phyloP scores from a whole-genome alignment of 2,113 vertebrate species.

The Capreolus pygargus region DNA sequence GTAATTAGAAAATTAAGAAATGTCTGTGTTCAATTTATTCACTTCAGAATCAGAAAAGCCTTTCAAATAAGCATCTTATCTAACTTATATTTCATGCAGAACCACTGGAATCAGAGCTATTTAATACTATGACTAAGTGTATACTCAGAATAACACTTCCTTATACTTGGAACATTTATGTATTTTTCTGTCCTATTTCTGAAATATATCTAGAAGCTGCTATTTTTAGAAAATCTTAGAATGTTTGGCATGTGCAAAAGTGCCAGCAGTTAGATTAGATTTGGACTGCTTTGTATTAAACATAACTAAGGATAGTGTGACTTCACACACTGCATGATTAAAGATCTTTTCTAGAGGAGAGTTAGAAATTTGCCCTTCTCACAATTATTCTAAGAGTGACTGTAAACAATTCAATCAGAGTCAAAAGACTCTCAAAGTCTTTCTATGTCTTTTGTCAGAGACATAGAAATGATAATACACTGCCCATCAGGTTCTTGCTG shows the following conservation, averaged over 20 bases:
- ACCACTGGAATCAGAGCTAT: background rate
- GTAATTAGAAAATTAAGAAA: background rate
- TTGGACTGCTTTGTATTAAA: background rate
- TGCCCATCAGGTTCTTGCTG: background rate
- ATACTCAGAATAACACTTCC: background rate
- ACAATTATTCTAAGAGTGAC: background rate
- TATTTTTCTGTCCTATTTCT: background rate
- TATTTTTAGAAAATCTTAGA: background rate
- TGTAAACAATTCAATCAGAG: background rate
- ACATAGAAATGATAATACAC: fast-evolving
- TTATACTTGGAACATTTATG: background rate
- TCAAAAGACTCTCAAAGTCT: background rate
- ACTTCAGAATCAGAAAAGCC: background rate
- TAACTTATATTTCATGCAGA: background rate
- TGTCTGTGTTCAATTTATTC: background rate
- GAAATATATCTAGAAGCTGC: background rate
- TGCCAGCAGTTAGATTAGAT: background rate
- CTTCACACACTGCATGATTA: background rate
- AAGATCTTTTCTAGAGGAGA: background rate
- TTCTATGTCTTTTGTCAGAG: background rate
- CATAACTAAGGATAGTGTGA: background rate
- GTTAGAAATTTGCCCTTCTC: background rate
- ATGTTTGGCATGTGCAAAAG: background rate
- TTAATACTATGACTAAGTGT: background rate
- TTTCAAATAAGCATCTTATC: background rate